phyloP scores from a whole-genome alignment of 1,140 invertebrate genomes.

The Helicoverpa zea region DNA sequence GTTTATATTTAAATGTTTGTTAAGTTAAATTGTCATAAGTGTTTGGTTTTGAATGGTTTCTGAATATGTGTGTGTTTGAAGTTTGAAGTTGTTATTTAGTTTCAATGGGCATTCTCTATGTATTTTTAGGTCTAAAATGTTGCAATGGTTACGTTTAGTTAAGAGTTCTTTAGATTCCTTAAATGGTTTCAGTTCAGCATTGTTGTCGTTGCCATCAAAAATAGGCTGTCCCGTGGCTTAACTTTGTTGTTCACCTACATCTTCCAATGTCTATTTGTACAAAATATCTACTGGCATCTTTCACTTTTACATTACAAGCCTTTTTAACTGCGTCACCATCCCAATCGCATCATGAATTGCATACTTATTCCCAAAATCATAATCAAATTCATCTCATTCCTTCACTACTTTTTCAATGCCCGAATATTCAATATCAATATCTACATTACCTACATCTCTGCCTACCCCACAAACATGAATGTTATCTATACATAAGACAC shows the following conservation, averaged over 20 bases:
- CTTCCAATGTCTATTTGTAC: no score
- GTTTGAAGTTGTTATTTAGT: not conserved
- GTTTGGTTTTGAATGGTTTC: not conserved
- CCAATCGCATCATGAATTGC: no score
- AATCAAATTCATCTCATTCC: not conserved
- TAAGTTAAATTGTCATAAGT: constrained; percentile 7
- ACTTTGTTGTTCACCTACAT: no score
- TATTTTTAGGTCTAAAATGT: not conserved
- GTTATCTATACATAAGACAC: not conserved
- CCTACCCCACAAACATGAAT: not conserved
- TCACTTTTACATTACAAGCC: no score
- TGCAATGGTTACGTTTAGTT: not conserved
- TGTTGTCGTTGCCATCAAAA: no score
- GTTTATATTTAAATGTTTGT: constrained; percentile 31
- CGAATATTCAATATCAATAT: not conserved
- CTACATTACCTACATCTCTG: not conserved
- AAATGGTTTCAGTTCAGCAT: no score
- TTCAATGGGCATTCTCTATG: not conserved
- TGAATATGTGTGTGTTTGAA: not conserved
- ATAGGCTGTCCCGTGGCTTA: no score
- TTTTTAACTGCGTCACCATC: no score
- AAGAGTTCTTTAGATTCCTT: no score
- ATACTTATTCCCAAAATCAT: not conserved
- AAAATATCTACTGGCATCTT: no score
- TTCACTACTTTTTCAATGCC: not conserved